phyloP scores from a whole-genome alignment of 1,140 invertebrate genomes.

The Alviniconcha marisindica region DNA sequence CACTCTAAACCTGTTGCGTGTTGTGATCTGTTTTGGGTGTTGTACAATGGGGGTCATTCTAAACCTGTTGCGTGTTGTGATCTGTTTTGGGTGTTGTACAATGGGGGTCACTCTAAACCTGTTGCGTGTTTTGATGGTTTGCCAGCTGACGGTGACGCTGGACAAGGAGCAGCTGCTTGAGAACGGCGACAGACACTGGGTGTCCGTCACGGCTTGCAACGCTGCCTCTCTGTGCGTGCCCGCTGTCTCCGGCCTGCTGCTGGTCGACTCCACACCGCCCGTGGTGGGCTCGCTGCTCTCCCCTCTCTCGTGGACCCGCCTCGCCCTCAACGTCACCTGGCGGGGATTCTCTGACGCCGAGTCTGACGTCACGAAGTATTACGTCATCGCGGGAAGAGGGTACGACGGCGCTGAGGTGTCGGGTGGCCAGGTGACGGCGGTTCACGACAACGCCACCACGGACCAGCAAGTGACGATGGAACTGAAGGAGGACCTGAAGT shows the following conservation, averaged over 20 bases:
- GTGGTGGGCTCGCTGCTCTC: neutral
- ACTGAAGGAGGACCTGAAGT: conserved; percentile 6
- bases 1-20: too few relatives aligned
- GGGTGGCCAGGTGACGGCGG: conserved; percentile 20
- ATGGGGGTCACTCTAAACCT: too few relatives aligned
- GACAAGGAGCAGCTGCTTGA: conserved; percentile 24
- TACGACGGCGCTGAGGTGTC: conserved; percentile 51
- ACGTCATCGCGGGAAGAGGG: conserved; percentile 42
- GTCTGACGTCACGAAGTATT: conserved; percentile 47
- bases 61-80: too few relatives aligned
- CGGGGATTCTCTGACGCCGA: conserved; percentile 55
- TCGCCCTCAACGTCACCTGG: conserved; percentile 41
- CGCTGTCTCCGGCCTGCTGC: conserved; percentile 31
- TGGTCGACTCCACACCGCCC: conserved; percentile 57
- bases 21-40: neutral
- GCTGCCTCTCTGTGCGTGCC: conserved; percentile 53
- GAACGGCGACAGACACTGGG: conserved; percentile 54
- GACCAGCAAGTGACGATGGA: conserved; percentile 27
- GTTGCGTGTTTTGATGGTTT: too few relatives aligned
- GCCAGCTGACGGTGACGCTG: neutral
- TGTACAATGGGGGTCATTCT: too few relatives aligned
- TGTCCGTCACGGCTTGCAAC: conserved; percentile 57
- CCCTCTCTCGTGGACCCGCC: too few relatives aligned
- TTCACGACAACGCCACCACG: conserved; percentile 20
- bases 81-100: neutral